Conservation (phyloP, 2,113 vertebrate genomes). For the Calidris pugnax region DNA sequence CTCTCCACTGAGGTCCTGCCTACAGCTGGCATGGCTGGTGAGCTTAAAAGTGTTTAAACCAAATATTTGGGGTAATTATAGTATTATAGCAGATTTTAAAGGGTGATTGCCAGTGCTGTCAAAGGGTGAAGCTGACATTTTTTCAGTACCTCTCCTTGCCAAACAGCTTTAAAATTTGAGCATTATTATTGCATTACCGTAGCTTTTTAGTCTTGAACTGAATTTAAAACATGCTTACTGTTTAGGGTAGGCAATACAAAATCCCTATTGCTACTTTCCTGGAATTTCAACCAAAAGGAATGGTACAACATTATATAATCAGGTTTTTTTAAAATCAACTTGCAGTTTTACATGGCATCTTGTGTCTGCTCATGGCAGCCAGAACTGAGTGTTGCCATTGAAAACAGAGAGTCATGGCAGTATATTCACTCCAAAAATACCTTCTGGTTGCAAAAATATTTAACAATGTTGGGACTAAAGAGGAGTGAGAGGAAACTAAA, state of each 20-base stretch:
- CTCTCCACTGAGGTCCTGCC: neutral
- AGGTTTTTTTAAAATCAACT: conserved; percentile 50
- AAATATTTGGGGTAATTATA: conserved; percentile 42
- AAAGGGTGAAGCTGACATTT: conserved; percentile 35
- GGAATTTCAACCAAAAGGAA: conserved; percentile 59
- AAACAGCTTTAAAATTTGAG: conserved; percentile 36
- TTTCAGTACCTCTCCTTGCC: conserved; percentile 4
- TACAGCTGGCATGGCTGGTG: neutral
- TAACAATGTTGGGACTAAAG: conserved; percentile 59
- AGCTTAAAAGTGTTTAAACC: conserved; percentile 24
- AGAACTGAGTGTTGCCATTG: conserved; percentile 54
- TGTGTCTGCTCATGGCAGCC: conserved; percentile 44
- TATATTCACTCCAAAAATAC: conserved; percentile 65
- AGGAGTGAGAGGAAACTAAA: conserved; percentile 50
- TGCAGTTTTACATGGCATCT: conserved; percentile 63
- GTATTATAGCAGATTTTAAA: conserved; percentile 41
- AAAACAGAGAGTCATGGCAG: conserved; percentile 65
- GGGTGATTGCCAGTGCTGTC: conserved; percentile 41
- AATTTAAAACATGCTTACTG: conserved; percentile 49
- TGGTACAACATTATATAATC: conserved; percentile 60
- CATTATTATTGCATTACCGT: neutral
- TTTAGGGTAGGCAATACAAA: conserved; percentile 46
- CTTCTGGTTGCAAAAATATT: conserved; percentile 68
- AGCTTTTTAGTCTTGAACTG: neutral
- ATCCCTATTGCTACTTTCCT: conserved; percentile 51